A percentile compares a stretch with the other conserved stretches of the same genome.
Evolutionary conservation across 1,140 invertebrate genomes (phyloP).

Genomic region (Hycleus phaleratus): DNA sequence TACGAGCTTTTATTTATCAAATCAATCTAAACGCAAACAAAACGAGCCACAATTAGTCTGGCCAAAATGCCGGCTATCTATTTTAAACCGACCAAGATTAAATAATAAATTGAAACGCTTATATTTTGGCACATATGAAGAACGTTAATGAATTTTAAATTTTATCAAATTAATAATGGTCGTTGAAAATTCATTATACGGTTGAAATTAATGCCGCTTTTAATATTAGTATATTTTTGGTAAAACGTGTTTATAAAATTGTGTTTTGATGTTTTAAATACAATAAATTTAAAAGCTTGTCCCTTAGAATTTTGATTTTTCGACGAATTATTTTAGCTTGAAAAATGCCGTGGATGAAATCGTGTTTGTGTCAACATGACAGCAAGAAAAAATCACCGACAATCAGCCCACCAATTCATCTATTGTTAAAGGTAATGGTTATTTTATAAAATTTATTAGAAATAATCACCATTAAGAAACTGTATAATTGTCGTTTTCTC

Average conservation of each 20-base stretch:
- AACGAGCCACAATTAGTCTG: conserved; percentile 5
- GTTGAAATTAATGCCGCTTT: no score
- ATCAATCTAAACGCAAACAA: neutral
- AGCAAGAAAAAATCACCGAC: conserved; percentile 39
- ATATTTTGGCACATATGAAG: neutral
- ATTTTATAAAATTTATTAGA: no score
- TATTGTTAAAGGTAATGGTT: conserved; percentile 39
- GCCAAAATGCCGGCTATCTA: conserved; percentile 5
- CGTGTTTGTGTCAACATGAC: conserved; percentile 42
- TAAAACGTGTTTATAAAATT: no score
- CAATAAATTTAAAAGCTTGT: no score
- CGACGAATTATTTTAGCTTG: no score
- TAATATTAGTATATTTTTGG: no score
- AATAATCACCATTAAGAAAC: no score
- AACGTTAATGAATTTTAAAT: neutral
- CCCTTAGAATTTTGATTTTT: no score
- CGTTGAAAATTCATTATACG: no score
- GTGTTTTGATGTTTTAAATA: no score
- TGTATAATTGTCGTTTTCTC: no score
- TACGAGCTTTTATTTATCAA: conserved; percentile 12
- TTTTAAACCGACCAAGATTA: no score
- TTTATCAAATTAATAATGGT: neutral
- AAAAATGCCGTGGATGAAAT: conserved; percentile 43
- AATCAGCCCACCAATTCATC: conserved; percentile 43
- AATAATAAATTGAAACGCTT: conserved; percentile 2